Base-by-base conservation (phyloP, 2,113 vertebrate genomes). In the Ictalurus furcatus region DNA sequence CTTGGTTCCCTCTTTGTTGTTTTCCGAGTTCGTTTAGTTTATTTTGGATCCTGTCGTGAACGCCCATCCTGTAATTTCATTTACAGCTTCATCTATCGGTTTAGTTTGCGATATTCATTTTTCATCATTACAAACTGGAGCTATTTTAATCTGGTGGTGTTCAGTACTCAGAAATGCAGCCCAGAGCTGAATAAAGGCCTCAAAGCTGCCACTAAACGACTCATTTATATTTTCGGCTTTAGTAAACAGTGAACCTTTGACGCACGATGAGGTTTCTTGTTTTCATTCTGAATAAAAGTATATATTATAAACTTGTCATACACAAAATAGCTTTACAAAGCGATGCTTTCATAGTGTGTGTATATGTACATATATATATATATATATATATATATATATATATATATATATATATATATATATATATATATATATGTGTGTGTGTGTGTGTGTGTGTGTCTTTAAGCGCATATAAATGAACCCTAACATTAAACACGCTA, bases 11-110 rank as follows among this genome's bases (percentile, higher is more conserved):
- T 30, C 28, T 30, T 81, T 81, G 14, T 80, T 80, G 48, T 54
- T 78, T 78, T 78, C 40, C 11, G 23, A 78, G 11, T 48, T 12
- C 48, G 76, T 52, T 52, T 12, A 6, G 23, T 79, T n/a, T 80
- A 16, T 81, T 81, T 81, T 19, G 14, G 52, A 81, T 81, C 78
- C 52, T 52, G 52, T 56, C 4, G 14, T 81, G 48, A 79, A 81
- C 76, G 28, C 74, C 74, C 74, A 78, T 78, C 74, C 74, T 74
- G 73, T 74, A 25, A 48, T n/a, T 19, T 81, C 52, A 30, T 56
- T 56, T 30, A 81, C 8, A 30, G 12, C 17, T 80, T 54, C 25
- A 81, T 56, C 14, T 54, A 4, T 30, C 5, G 5, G 12, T 79
- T 52, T 79, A 14, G 25, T 79, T 52, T 4, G 8, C 12, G 21